Percentiles rank a stretch among this genome's conserved stretches.
Evolutionary conservation across 64 coral and sea anemone genomes (phyloP).

Genomic region (Anthopleura sola): DNA sequence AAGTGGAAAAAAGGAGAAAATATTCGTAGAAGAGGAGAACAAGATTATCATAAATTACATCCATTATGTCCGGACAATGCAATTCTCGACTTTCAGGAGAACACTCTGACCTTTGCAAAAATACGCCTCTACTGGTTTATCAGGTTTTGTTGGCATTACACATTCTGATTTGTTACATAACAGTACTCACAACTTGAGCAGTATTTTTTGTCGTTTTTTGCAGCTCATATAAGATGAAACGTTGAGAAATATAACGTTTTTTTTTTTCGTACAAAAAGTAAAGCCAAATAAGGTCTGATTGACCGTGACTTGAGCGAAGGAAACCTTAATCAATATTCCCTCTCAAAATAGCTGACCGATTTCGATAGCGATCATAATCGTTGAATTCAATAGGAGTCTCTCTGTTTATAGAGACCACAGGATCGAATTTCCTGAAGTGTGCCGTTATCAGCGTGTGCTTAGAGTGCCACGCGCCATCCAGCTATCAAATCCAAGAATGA

Average conservation of each 20-base stretch:
- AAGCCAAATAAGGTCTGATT: background rate
- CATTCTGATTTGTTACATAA: background rate
- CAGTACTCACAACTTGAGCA: background rate
- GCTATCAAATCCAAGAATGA: background rate
- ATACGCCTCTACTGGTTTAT: background rate
- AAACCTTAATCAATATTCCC: background rate
- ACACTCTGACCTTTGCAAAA: background rate
- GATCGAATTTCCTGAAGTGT: constrained; percentile 9
- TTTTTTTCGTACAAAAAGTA: background rate
- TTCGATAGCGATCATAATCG: background rate
- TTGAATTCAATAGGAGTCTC: background rate
- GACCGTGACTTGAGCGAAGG: background rate
- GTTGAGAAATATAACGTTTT: background rate
- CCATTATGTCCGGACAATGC: background rate
- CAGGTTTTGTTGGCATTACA: background rate
- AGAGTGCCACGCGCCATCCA: constrained; percentile 9
- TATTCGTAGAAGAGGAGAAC: no score
- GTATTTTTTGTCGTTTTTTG: no score
- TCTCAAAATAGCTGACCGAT: background rate
- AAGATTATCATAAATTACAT: background rate
- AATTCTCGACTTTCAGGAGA: background rate
- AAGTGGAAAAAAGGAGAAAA: no score
- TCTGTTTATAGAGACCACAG: background rate
- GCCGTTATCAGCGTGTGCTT: constrained; percentile 13
- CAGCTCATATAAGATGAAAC: no score